Evolutionary conservation across 2,888 invertebrate genomes (phyloP), one percentile per base, ranked within the genome.

Genomic region (Adelphocoris suturalis): DNA sequence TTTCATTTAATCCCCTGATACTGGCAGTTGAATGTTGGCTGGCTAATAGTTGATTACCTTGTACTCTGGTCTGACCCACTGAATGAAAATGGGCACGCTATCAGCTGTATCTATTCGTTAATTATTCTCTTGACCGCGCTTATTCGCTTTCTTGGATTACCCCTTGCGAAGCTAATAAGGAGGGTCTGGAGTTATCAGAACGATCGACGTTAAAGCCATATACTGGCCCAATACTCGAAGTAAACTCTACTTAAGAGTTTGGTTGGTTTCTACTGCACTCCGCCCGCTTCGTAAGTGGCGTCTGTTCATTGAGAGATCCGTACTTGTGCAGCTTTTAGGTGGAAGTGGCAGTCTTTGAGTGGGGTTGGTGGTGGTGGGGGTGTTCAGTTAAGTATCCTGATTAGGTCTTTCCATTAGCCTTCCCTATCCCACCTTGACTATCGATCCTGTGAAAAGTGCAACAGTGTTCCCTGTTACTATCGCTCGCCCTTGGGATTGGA

Each of bases 401-500:
- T 85, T 85, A 85, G 85, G 48, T 85, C 85, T 28, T 28, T 85
- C 85, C 85, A 85, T 85, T 85, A 85, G 37, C 61, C 28, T 85
- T 61, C 47, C n/a, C 27, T 37, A 85, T 85, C 57, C 27, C 85
- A 16, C 57, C 37, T 37, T 61, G 19, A 46, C 27, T 13, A 82
- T 82, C 48, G 28, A 82, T 82, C 82, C 23, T 52, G 0, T 57
- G 55, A 85, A 57, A 85, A 61, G 85, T 85, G 85, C 57, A 85
- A 52, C 14, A 82, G 37, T 3, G 19, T n/a, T 48, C 52, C 48
- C 13, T 16, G 81, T n/a, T 46, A 80, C 46, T 37, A 37, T 16
- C 80, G 80, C 19, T 80, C 46, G 12, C 37, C 7, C 27, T 23
- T 12, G 37, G n/a, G 47, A 14, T 81, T 48, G 48, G 13, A 47